phyloP scores from a whole-genome alignment of 2,797 vertebrate species.

The Orientallactaga sibirica region DNA sequence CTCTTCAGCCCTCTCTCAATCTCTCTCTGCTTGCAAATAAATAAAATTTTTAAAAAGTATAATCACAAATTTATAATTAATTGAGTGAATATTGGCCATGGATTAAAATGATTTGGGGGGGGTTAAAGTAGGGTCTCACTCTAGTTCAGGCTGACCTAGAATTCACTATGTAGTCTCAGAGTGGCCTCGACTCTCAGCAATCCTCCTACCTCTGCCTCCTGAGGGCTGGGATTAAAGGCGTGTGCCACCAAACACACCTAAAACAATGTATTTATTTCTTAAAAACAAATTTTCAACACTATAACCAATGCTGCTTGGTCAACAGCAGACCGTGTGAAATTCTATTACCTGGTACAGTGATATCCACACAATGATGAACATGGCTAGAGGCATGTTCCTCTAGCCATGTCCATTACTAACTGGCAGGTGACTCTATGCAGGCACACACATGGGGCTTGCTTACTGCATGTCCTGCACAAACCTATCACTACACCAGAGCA shows the following conservation, averaged over 20 bases:
- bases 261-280: not conserved
- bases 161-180: no score
- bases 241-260: no score
- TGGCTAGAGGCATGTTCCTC: not conserved
- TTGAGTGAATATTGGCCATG: not conserved
- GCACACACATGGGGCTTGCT: not conserved
- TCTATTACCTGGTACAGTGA: not conserved
- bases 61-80: no score
- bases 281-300: conserved; percentile 33
- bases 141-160: no score
- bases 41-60: no score
- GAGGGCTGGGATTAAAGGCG: no score
- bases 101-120: not conserved
- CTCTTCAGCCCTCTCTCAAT: no score
- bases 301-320: not conserved
- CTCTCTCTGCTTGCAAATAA: no score
- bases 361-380: not conserved
- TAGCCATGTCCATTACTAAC: not conserved
- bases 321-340: not conserved
- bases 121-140: no score
- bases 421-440: not conserved
- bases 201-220: no score
- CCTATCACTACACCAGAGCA: conserved; percentile 7
- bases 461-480: not conserved
- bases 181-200: no score